These are phyloP conservation scores for Carcinoscorpius rotundicauda DNA, from an alignment of 1,140 invertebrate genomes.

Conservation along the genomic window DNA sequence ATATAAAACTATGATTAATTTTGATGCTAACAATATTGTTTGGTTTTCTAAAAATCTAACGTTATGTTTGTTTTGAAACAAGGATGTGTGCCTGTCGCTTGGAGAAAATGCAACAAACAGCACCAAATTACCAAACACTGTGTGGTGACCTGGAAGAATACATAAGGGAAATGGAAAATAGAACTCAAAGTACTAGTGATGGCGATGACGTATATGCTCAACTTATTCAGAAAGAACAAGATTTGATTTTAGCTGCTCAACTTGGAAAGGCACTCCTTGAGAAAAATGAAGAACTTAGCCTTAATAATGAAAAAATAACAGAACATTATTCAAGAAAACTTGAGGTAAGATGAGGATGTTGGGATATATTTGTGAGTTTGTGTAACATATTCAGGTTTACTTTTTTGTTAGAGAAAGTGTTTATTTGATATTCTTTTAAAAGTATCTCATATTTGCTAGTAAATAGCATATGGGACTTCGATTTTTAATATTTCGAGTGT, in stretches of 20 bases:
- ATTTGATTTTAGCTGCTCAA: conserved; percentile 82
- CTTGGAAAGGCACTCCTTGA: conserved; percentile 87
- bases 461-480: too few relatives aligned
- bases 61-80: too few relatives aligned
- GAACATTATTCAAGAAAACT: conserved; percentile 83
- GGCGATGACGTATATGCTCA: conserved; percentile 62
- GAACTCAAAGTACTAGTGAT: conserved; percentile 23
- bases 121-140: conserved; percentile 9
- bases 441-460: too few relatives aligned
- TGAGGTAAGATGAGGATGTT: conserved; percentile 51
- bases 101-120: conserved; percentile 18
- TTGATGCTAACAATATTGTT: too few relatives aligned
- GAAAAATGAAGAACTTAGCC: conserved; percentile 80
- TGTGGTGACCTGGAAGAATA: conserved; percentile 40
- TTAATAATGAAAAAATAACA: conserved; percentile 65
- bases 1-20: too few relatives aligned
- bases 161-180: conserved; percentile 42
- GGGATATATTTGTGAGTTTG: too few relatives aligned
- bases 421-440: too few relatives aligned
- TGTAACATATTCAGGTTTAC: too few relatives aligned
- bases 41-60: too few relatives aligned
- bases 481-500: too few relatives aligned
- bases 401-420: too few relatives aligned
- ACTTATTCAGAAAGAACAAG: conserved; percentile 81
- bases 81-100: conserved; percentile 16